Evolutionary conservation across 2,797 vertebrate species (phyloP).

Genomic region (Enteromius afrohamiltoni): DNA sequence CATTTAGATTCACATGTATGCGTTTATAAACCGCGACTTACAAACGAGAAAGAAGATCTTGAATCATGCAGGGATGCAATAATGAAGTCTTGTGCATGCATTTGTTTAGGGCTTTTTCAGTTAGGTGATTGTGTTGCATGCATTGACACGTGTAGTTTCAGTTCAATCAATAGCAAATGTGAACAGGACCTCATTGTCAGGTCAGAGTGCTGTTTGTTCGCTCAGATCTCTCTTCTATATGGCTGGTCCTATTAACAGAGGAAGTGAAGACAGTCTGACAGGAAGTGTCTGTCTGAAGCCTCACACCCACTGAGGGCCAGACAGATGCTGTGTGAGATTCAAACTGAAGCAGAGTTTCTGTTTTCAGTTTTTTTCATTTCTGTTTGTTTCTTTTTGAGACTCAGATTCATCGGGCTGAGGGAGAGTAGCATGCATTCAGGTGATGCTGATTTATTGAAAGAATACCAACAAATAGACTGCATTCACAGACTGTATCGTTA

Average conservation of each 20-base stretch:
- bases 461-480: conserved; percentile 55
- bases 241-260: neutral
- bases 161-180: neutral
- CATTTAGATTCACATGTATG: neutral
- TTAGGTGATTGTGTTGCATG: neutral
- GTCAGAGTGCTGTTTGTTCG: neutral
- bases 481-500: neutral
- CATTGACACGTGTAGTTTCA: neutral
- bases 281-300: conserved; percentile 9
- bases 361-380: no score
- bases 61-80: neutral
- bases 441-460: neutral
- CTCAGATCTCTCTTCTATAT: neutral
- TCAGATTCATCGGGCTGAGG: conserved; percentile 63
- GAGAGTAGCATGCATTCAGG: neutral
- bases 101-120: neutral
- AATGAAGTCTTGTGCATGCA: no score
- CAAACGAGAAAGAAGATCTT: neutral
- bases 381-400: neutral
- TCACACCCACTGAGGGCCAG: neutral
- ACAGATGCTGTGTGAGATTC: neutral
- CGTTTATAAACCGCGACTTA: neutral
- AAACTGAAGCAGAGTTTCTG: neutral
- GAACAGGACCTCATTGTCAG: neutral
- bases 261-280: conserved; percentile 15